phyloP scores from a whole-genome alignment of 2,888 invertebrate species.

The Protophormia terraenovae region DNA sequence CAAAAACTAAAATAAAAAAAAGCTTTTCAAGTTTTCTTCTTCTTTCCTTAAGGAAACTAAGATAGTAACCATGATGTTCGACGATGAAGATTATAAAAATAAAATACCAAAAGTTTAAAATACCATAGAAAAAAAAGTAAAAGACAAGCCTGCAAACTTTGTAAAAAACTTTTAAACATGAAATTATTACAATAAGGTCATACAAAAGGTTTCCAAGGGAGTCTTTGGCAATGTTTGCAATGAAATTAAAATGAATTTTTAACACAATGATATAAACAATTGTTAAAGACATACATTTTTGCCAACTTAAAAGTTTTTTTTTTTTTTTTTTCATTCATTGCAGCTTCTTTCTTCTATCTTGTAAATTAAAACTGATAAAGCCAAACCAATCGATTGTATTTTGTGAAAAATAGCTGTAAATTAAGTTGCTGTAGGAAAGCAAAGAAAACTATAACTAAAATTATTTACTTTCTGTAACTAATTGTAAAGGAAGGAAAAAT shows the following conservation, averaged over 20 bases:
- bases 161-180: conserved; percentile 59
- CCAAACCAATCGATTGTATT: conserved; percentile 40
- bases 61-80: conserved; percentile 32
- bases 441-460: conserved; percentile 59
- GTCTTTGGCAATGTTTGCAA: conserved; percentile 51
- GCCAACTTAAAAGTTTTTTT: conserved; percentile 31
- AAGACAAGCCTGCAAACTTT: conserved; percentile 1
- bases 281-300: conserved; percentile 39
- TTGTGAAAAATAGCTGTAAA: conserved; percentile 34
- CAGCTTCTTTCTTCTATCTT: not conserved
- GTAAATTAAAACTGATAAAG: conserved; percentile 53
- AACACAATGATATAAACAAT: conserved; percentile 42
- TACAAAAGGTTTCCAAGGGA: conserved; percentile 56
- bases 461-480: conserved; percentile 75
- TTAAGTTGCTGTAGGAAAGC: conserved; percentile 7
- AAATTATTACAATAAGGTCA: conserved; percentile 56
- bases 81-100: conserved; percentile 39
- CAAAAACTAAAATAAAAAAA: conserved; percentile 21
- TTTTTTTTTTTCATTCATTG: conserved; percentile 51
- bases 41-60: not conserved
- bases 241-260: conserved; percentile 65
- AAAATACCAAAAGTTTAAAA: conserved; percentile 31
- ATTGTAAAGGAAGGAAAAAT: conserved; percentile 69
- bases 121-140: not conserved
- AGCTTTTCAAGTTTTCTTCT: conserved; percentile 14